These are phyloP conservation scores for Caenorhabditis becei DNA, from an alignment of 2,888 invertebrate genomes.

Conservation along the genomic window DNA sequence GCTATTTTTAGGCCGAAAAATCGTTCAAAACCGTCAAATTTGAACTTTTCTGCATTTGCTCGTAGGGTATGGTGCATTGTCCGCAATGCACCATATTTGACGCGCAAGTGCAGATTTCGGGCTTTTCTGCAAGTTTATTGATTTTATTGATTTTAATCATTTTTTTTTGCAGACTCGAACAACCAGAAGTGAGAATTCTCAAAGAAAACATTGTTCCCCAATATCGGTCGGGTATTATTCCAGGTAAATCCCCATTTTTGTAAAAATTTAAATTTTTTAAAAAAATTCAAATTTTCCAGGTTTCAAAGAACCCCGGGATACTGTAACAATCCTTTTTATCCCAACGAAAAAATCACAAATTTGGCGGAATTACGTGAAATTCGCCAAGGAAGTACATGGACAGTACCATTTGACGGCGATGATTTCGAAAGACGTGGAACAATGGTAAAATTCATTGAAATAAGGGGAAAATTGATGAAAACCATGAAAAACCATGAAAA, in stretches of 20 bases:
- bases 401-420: slow-evolving; percentile 62
- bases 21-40: not conserved
- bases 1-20: not conserved
- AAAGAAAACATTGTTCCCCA: slow-evolving; percentile 55
- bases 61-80: not conserved
- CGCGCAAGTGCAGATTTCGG: slow-evolving; percentile 3
- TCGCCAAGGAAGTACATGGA: slow-evolving; percentile 62
- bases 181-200: slow-evolving; percentile 48
- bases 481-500: slow-evolving; percentile 1
- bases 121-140: not conserved
- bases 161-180: slow-evolving; percentile 42
- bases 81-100: not conserved
- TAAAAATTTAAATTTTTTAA: not conserved
- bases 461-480: slow-evolving; percentile 3
- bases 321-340: slow-evolving; percentile 62
- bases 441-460: slow-evolving; percentile 44
- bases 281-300: slow-evolving; percentile 34
- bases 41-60: too few species aligned
- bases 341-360: slow-evolving; percentile 51
- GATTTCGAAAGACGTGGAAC: slow-evolving; percentile 48
- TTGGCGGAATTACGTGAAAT: slow-evolving; percentile 60
- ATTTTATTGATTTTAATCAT: not conserved
- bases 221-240: slow-evolving; percentile 58
- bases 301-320: slow-evolving; percentile 46
- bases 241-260: slow-evolving; percentile 13